Evolutionary conservation across 2,113 vertebrate species (phyloP).

Genomic region (Pangasianodon gigas): DNA sequence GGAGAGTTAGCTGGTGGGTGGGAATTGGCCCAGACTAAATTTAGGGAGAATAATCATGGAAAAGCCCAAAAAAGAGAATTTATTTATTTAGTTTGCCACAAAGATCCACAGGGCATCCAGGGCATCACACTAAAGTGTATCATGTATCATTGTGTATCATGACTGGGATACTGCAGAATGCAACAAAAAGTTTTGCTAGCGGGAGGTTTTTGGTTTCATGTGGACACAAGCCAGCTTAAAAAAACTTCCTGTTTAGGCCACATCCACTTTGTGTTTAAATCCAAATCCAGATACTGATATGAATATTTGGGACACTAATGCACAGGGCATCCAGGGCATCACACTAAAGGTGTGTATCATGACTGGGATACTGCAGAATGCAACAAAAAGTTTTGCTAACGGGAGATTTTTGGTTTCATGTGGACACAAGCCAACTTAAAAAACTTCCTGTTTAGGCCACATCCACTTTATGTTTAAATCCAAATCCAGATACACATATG

Average conservation of each 20-base stretch:
- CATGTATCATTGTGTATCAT: neutral
- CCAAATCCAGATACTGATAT: neutral
- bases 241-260: neutral
- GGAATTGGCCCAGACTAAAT: neutral
- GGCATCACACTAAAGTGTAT: neutral
- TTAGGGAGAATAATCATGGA: neutral
- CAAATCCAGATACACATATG: neutral
- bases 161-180: neutral
- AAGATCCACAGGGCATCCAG: neutral
- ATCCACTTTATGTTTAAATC: neutral
- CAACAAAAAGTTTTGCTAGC: neutral
- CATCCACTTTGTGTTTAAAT: neutral
- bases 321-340: neutral
- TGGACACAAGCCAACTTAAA: neutral
- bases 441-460: neutral
- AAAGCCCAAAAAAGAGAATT: neutral
- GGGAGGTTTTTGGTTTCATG: neutral
- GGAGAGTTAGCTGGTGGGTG: neutral
- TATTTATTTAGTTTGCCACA: neutral
- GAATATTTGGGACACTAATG: neutral
- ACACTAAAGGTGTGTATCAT: neutral
- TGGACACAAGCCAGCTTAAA: neutral
- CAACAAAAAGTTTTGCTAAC: neutral
- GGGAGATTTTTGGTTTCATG: neutral
- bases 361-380: neutral